Conservation (phyloP, 2,888 invertebrate species). For the Drosophila rubida region DNA sequence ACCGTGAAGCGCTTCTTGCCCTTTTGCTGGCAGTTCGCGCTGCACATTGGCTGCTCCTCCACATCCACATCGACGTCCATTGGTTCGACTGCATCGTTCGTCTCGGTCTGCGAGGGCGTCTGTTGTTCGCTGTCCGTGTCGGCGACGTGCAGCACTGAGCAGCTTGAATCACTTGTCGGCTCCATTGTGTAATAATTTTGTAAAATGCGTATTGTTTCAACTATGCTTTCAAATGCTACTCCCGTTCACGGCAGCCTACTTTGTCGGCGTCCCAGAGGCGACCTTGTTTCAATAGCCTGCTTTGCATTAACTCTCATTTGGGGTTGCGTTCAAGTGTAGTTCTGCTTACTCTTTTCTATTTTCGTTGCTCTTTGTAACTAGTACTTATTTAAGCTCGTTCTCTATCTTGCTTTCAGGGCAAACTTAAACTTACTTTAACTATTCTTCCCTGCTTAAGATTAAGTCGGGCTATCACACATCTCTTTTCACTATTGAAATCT, state of each 20-base stretch:
- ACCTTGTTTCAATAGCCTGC: conserved; percentile 3
- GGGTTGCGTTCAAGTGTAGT: neutral
- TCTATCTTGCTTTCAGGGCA: neutral
- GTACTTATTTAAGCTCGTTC: too few relatives aligned
- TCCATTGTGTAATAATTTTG: conserved; percentile 37
- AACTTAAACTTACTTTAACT: too few relatives aligned
- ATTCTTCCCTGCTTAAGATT: too few relatives aligned
- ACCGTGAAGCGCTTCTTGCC: conserved; percentile 95
- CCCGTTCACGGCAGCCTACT: neutral
- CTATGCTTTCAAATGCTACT: conserved; percentile 2
- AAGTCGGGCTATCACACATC: too few relatives aligned
- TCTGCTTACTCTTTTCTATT: neutral
- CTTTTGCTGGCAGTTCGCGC: conserved; percentile 26
- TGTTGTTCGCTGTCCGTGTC: conserved; percentile 30
- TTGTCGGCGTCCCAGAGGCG: neutral
- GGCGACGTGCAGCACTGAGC: conserved; percentile 5
- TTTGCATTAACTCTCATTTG: neutral
- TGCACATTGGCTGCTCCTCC: conserved; percentile 50
- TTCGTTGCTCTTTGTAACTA: too few relatives aligned
- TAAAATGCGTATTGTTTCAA: conserved; percentile 15
- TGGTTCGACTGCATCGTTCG: neutral
- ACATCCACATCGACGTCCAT: neutral
- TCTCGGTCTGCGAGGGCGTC: neutral
- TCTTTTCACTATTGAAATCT: too few relatives aligned
- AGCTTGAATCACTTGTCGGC: conserved; percentile 30